Evolutionary conservation across 2,113 vertebrate species (phyloP).

Genomic region (Otis tarda): DNA sequence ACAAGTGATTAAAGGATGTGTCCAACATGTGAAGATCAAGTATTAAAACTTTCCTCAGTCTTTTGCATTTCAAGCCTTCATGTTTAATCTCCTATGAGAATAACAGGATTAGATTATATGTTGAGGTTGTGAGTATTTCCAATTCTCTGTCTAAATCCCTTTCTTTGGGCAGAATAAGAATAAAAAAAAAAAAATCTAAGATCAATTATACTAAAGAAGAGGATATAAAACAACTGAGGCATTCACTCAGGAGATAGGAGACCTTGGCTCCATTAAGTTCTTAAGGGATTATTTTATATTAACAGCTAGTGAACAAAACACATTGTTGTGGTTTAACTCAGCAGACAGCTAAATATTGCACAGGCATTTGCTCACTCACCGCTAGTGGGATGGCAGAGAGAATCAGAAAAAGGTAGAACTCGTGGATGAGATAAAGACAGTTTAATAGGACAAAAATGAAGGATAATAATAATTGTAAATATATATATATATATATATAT

Average conservation of each 20-base stretch:
- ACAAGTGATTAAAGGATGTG: not conserved
- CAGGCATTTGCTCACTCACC: no score
- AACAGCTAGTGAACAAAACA: not conserved
- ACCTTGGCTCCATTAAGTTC: not conserved
- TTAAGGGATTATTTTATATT: not conserved
- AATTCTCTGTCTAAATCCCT: not conserved
- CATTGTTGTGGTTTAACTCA: no score
- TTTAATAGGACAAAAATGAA: no score
- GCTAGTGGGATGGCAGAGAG: no score
- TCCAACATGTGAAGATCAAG: not conserved
- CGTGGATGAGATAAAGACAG: no score
- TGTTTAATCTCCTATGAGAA: not conserved
- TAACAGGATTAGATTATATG: not conserved
- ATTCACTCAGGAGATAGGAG: not conserved
- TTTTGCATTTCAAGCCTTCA: not conserved
- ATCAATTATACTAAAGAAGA: not conserved
- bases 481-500: no score
- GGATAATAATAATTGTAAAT: no score
- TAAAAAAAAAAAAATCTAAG: not conserved
- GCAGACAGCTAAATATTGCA: no score
- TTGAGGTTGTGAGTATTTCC: not conserved
- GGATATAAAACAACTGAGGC: not conserved
- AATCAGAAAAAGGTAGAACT: no score
- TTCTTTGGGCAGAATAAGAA: not conserved
- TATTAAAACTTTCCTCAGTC: not conserved